A percentile compares a stretch with the other conserved stretches of the same genome.
Evolutionary conservation across 2,888 invertebrate genomes (phyloP).

Genomic region (Dendrolimus pini): DNA sequence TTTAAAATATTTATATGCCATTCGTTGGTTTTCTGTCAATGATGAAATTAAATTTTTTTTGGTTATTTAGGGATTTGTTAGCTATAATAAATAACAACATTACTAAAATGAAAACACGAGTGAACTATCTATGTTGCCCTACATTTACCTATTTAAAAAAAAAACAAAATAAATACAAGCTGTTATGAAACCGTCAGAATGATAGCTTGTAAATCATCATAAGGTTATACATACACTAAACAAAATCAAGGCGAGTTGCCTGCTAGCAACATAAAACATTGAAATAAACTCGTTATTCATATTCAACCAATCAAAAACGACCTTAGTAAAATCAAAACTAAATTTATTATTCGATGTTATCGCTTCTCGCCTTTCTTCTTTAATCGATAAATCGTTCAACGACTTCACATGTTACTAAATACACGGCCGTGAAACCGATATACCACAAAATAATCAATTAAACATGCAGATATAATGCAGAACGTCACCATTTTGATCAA

Average conservation of each 20-base stretch:
- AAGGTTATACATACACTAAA: background rate
- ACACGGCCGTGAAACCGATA: conserved; percentile 38
- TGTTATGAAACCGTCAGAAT: conserved; percentile 7
- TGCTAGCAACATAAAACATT: background rate
- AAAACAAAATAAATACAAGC: background rate
- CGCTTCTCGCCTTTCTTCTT: conserved; percentile 8
- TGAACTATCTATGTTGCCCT: no score
- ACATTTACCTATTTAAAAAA: no score
- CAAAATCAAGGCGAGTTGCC: background rate
- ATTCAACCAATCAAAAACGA: background rate
- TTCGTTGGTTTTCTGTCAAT: no score
- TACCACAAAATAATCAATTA: conserved; percentile 29
- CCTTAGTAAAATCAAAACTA: background rate
- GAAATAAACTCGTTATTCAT: background rate
- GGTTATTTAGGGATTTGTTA: no score
- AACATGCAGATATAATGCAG: conserved; percentile 51
- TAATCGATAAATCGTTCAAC: conserved; percentile 16
- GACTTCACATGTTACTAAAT: conserved; percentile 13
- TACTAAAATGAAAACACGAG: no score
- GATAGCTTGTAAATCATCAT: background rate
- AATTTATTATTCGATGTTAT: conserved; percentile 4
- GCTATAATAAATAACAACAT: no score
- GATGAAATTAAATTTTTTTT: no score
- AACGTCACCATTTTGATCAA: conserved; percentile 42
- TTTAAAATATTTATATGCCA: no score